Base-by-base conservation (phyloP, 23 tunicate species). In the Styela clava region DNA sequence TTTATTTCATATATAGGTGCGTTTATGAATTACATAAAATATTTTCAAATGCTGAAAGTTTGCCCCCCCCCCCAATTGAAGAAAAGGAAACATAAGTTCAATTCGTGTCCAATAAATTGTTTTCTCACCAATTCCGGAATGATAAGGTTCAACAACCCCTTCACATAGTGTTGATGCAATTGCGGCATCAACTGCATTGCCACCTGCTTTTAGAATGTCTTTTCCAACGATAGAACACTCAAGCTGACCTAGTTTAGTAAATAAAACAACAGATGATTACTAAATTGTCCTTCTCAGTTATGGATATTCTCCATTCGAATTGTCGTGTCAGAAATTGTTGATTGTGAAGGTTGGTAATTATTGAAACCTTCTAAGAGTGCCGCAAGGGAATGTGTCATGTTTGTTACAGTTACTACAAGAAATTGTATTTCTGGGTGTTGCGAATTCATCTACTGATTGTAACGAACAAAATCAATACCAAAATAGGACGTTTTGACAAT, bases 161-260 rank as follows among this genome's bases (percentile, higher is more conserved):
- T 91, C 68, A 52, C 96, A 91, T 19, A 91, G 56, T 62, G 78
- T 20, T 29, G 96, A 36, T 2, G 96, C 89, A 71, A 91, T 86
- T 5, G 96, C 90, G 18, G 96, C 96, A 86, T 91, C 96, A 35
- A 91, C 90, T 27, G 96, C 96, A 78, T 82, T 91, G 23, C 96
- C 96, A 26, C 96, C 96, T 16, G 73, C 84, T 37, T 70, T 52
- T 69, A 91, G 62, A 7, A 86, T 82, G 0, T 76, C 35, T 23
- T 62, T 84, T 21, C 96, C 96, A 51, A 83, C 82, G 1, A 74
- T 71, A 16, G 96, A 86, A 63, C 96, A 91, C 23, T 85, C 84
- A 19, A 62, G 34, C 2, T 82, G 79, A 27, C 90, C 96, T 89
- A 3, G 56, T 44, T 44, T 44, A 44, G 56, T 7, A 12, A 44